phyloP scores from a whole-genome alignment of 92 coral and sea anemone species.

The Parazoanthus darwini region DNA sequence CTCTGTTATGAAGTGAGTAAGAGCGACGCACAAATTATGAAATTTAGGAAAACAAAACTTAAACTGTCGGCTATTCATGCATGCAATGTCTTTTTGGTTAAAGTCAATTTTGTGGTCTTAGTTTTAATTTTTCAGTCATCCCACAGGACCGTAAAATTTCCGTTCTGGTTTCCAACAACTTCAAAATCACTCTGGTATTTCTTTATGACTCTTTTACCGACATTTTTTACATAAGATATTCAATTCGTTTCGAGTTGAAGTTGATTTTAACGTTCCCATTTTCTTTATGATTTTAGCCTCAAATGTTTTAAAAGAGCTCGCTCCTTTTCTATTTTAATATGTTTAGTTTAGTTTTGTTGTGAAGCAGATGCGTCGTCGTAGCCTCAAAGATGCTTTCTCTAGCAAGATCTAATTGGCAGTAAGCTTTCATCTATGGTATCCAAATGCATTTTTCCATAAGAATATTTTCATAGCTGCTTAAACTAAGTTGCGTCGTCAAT shows the following conservation, averaged over 20 bases:
- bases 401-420: neutral
- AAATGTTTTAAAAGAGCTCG: neutral
- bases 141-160: neutral
- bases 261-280: too few relatives aligned
- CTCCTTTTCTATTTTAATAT: too few relatives aligned
- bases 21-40: neutral
- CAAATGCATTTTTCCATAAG: neutral
- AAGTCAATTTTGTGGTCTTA: neutral
- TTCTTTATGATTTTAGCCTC: neutral
- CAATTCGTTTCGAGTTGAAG: neutral
- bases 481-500: neutral
- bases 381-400: neutral
- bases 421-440: neutral
- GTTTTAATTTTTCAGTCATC: neutral
- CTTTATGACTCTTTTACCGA: too few relatives aligned
- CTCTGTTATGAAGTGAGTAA: neutral
- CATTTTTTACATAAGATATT: too few relatives aligned
- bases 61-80: slow-evolving; percentile 12
- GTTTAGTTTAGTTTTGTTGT: neutral
- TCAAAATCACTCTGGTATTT: too few relatives aligned
- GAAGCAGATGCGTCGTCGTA: neutral
- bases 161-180: neutral
- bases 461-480: too few relatives aligned
- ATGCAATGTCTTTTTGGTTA: neutral
- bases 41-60: neutral